Evolutionary conservation across 2,888 invertebrate species (phyloP).

Genomic region (Sphaerophoria rueppellii): DNA sequence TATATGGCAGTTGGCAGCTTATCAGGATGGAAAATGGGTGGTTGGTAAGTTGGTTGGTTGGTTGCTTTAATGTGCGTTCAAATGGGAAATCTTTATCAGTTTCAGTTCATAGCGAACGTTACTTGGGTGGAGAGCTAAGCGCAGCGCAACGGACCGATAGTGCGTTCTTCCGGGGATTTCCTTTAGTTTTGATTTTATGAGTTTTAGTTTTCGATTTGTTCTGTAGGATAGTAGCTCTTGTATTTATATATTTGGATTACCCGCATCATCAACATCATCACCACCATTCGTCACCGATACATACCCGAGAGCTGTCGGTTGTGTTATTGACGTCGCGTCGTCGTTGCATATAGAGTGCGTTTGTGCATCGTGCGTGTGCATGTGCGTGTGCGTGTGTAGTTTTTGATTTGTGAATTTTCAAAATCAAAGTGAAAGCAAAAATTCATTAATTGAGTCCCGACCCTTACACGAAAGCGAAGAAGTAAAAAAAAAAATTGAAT

Average conservation of each 20-base stretch:
- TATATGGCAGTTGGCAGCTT: conserved; percentile 62
- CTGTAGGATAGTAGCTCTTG: conserved; percentile 23
- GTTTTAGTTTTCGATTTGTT: conserved; percentile 22
- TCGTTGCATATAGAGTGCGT: neutral
- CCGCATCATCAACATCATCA: neutral
- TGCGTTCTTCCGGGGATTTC: conserved; percentile 66
- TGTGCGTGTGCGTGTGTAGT: conserved; percentile 15
- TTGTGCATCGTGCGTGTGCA: neutral
- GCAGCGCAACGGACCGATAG: conserved; percentile 62
- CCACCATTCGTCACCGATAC: neutral
- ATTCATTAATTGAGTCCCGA: conserved; percentile 11
- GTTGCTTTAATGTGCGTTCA: conserved; percentile 71
- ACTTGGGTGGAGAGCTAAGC: conserved; percentile 71
- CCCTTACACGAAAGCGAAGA: neutral
- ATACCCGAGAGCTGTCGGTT: neutral
- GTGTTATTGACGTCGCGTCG: neutral
- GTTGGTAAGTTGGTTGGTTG: neutral
- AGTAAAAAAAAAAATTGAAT: conserved; percentile 5
- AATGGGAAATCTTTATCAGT: conserved; percentile 77
- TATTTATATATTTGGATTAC: neutral
- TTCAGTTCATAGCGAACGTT: conserved; percentile 77
- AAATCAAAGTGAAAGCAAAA: conserved; percentile 43
- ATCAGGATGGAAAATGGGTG: conserved; percentile 43
- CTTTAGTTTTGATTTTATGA: conserved; percentile 60
- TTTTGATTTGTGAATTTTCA: conserved; percentile 19